phyloP scores from a whole-genome alignment of 2,113 vertebrate genomes.

The Leucoraja erinaceus region DNA sequence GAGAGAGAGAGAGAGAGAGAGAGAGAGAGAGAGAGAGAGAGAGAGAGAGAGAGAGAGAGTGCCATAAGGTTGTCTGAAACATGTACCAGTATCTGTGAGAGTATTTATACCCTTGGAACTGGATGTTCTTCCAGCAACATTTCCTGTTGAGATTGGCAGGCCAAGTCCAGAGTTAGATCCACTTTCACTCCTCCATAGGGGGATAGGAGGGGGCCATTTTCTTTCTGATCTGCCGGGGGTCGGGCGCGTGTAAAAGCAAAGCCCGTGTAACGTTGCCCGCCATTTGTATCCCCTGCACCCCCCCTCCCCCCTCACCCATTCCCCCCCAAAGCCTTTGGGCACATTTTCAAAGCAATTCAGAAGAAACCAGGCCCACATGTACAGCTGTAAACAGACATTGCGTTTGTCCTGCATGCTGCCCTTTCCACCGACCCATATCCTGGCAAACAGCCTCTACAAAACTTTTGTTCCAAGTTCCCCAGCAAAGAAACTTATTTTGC shows the following conservation, averaged over 20 bases:
- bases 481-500: background rate
- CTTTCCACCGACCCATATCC: background rate
- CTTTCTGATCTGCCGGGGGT: background rate
- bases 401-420: background rate
- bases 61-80: conserved; percentile 6
- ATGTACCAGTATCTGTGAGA: background rate
- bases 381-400: no score
- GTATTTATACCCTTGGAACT: conserved; percentile 34
- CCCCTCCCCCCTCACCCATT: no score
- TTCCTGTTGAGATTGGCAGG: conserved; percentile 35
- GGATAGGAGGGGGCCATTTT: background rate
- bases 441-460: no score
- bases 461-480: background rate
- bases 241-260: background rate
- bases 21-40: background rate
- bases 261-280: background rate
- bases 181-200: background rate
- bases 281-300: background rate
- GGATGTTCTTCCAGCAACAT: conserved; percentile 26
- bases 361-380: background rate
- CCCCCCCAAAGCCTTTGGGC: background rate
- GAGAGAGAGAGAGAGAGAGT: background rate
- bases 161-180: background rate
- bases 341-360: background rate
- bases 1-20: background rate